phyloP scores from a whole-genome alignment of 1,140 invertebrate genomes.

The Drosophila nannoptera region DNA sequence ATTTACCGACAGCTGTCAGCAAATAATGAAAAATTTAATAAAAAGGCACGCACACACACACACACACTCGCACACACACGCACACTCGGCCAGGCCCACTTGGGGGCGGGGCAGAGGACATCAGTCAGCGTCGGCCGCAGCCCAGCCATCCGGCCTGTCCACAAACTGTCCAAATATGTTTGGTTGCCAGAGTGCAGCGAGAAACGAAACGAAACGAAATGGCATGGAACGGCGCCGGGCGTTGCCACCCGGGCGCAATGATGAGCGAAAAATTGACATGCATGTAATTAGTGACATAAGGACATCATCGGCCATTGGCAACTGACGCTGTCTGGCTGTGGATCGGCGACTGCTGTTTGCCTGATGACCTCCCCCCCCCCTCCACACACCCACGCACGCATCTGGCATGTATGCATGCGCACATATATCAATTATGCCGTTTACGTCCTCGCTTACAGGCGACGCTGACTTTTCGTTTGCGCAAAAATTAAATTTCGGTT shows the following conservation, averaged over 20 bases:
- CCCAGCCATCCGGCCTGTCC: conserved; percentile 44
- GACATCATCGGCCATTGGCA: conserved; percentile 34
- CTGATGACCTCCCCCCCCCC: conserved; percentile 43
- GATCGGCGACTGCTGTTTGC: conserved; percentile 33
- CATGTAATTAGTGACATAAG: conserved; percentile 74
- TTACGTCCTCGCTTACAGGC: conserved; percentile 39
- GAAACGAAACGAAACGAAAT: conserved; percentile 20
- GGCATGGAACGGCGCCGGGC: background rate
- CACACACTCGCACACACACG: conserved; percentile 1
- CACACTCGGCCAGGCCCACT: too few relatives aligned
- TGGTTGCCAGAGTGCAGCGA: conserved; percentile 41
- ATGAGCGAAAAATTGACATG: conserved; percentile 75
- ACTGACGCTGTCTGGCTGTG: conserved; percentile 26
- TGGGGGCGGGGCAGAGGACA: background rate
- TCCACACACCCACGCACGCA: conserved; percentile 33
- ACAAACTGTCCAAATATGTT: conserved; percentile 72
- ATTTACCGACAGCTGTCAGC: conserved; percentile 75
- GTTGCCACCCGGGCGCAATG: conserved; percentile 51
- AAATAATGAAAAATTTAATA: conserved; percentile 75
- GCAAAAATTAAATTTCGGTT: conserved; percentile 61
- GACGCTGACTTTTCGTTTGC: conserved; percentile 16
- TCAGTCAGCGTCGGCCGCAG: conserved; percentile 19
- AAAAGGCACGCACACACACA: conserved; percentile 46
- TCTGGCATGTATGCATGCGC: background rate
- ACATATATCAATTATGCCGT: conserved; percentile 72